Conservation (phyloP, 2,888 invertebrate genomes). For the Luperina nickerlii region DNA sequence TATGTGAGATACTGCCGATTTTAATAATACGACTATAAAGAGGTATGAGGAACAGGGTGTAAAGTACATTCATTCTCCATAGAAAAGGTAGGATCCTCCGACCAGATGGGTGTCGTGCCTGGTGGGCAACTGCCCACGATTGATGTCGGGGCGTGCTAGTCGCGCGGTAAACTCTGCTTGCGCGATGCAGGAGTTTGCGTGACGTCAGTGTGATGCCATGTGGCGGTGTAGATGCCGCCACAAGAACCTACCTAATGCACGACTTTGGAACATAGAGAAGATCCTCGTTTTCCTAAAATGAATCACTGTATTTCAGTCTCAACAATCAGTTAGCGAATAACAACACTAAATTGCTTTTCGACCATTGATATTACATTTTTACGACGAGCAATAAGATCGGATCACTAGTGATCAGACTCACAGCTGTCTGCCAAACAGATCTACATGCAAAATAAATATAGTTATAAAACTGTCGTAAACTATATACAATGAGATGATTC, state of each 20-base stretch:
- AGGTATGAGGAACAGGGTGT: not conserved
- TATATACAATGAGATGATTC: slow-evolving; percentile 49
- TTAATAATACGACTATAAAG: not conserved
- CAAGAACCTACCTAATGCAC: too few relatives aligned
- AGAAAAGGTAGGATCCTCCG: not conserved
- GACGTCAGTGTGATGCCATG: not conserved
- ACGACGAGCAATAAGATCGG: slow-evolving; percentile 34
- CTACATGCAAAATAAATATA: slow-evolving; percentile 48
- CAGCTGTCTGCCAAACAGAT: slow-evolving; percentile 54
- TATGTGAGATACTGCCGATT: not conserved
- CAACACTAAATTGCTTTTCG: slow-evolving; percentile 24
- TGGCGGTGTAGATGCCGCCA: not conserved
- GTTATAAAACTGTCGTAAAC: slow-evolving; percentile 51
- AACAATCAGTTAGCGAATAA: slow-evolving; percentile 5
- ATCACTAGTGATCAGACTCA: slow-evolving; percentile 39
- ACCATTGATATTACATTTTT: slow-evolving; percentile 39
- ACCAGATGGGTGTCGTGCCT: not conserved
- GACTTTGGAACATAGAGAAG: not conserved
- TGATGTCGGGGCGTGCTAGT: not conserved
- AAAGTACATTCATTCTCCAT: not conserved
- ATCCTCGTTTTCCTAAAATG: not conserved
- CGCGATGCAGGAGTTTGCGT: not conserved
- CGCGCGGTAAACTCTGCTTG: not conserved
- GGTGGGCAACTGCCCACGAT: not conserved
- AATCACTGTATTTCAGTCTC: not conserved